Conservation (phyloP, 2,113 vertebrate species). For the Ahaetulla prasina region DNA sequence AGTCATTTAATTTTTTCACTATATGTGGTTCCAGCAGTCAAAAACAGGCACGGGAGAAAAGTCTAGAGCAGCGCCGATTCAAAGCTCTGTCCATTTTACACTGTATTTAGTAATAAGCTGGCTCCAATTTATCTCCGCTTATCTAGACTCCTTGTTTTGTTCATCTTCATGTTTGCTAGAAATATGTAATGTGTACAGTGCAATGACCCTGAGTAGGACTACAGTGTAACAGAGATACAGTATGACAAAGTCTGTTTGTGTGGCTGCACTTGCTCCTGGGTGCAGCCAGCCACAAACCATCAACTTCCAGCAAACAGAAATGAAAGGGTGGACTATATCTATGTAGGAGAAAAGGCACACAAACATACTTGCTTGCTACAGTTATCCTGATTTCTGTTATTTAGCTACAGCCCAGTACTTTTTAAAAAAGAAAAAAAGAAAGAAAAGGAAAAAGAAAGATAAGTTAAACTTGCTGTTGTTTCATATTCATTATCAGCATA, state of each 20-base stretch:
- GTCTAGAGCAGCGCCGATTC: neutral
- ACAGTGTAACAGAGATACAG: slow-evolving; percentile 63
- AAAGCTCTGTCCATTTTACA: slow-evolving; percentile 30
- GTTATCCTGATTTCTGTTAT: neutral
- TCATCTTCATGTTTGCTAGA: slow-evolving; percentile 62
- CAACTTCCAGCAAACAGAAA: slow-evolving; percentile 42
- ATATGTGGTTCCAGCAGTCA: slow-evolving; percentile 15
- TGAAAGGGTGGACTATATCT: neutral
- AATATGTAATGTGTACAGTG: slow-evolving; percentile 64
- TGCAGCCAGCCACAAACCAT: slow-evolving; percentile 18
- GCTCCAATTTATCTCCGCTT: slow-evolving; percentile 69
- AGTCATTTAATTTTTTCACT: slow-evolving; percentile 31
- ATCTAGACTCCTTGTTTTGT: slow-evolving; percentile 60
- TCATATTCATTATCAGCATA: neutral
- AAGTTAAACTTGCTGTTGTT: slow-evolving; percentile 36
- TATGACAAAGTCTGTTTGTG: slow-evolving; percentile 43
- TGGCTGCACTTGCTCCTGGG: neutral
- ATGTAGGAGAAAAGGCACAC: slow-evolving; percentile 21
- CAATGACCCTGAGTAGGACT: slow-evolving; percentile 69
- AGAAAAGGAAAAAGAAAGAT: slow-evolving; percentile 25
- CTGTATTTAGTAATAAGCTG: slow-evolving; percentile 51
- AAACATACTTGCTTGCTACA: neutral
- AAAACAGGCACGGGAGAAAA: slow-evolving; percentile 27
- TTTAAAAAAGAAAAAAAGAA: neutral
- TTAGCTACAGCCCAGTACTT: neutral